phyloP scores from a whole-genome alignment of 2,797 vertebrate species.

The Antrozous pallidus region DNA sequence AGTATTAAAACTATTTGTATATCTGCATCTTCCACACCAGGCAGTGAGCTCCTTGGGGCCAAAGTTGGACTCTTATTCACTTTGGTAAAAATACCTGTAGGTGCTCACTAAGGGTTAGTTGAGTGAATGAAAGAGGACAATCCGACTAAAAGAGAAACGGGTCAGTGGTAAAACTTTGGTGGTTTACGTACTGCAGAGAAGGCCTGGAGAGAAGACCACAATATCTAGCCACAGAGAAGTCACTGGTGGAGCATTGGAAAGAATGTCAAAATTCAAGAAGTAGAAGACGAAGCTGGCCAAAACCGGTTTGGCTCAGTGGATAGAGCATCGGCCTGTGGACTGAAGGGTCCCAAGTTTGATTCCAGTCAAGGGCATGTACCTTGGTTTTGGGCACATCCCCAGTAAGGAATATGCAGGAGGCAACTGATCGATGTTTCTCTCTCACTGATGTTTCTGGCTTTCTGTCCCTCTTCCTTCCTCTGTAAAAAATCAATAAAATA shows the following conservation, averaged over 20 bases:
- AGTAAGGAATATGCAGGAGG: no score
- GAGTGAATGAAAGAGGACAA: neutral
- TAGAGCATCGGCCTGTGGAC: no score
- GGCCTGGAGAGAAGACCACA: neutral
- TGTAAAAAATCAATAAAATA: no score
- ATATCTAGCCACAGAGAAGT: neutral
- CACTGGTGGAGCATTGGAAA: neutral
- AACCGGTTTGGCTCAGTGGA: no score
- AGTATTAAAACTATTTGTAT: neutral
- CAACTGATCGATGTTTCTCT: no score
- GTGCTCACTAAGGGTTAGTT: neutral
- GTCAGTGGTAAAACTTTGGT: neutral
- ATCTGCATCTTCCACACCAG: neutral
- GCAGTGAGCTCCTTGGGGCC: neutral
- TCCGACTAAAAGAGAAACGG: neutral
- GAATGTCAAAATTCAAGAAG: conserved; percentile 41
- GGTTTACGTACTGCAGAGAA: neutral
- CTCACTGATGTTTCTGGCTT: no score
- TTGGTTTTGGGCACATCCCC: no score
- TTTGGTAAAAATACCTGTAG: neutral
- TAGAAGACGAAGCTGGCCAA: conserved; percentile 35
- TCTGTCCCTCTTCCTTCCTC: no score
- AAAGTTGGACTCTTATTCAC: neutral
- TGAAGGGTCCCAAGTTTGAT: no score
- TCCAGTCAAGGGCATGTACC: no score